Percentiles rank a stretch among this genome's conserved stretches.
phyloP scores from a whole-genome alignment of 2,888 invertebrate genomes.

The Drepanosiphum platanoidis region DNA sequence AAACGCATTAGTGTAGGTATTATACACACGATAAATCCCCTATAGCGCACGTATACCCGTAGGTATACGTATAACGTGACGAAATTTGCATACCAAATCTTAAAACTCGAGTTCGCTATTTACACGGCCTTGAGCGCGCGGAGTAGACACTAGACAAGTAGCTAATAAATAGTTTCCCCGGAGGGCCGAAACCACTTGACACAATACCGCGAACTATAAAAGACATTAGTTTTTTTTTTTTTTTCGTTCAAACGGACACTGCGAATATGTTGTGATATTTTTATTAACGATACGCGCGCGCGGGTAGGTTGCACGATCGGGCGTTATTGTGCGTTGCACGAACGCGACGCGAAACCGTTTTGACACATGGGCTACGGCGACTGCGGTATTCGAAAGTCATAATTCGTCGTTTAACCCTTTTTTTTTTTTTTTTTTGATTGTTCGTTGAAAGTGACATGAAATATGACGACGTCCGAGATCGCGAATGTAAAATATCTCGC shows the following conservation, averaged over 20 bases:
- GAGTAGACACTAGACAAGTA: conserved; percentile 16
- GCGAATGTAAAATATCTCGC: not conserved
- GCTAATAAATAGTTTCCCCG: not conserved
- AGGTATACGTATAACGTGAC: not conserved
- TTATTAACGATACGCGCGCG: not conserved
- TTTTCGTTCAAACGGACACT: too few species aligned
- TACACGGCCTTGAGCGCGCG: not conserved
- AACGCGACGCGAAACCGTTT: not conserved
- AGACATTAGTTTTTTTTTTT: not conserved
- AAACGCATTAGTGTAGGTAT: too few species aligned
- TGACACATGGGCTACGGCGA: not conserved
- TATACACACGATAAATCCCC: too few species aligned
- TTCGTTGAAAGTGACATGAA: not conserved
- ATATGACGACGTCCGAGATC: not conserved
- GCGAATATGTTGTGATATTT: not conserved
- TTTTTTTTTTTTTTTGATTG: not conserved
- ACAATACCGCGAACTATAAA: not conserved
- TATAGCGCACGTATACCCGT: too few species aligned
- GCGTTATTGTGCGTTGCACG: not conserved
- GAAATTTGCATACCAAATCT: not conserved
- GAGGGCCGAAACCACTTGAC: not conserved
- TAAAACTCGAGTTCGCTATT: not conserved
- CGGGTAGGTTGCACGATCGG: not conserved
- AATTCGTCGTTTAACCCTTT: not conserved
- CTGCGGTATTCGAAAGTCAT: not conserved